A percentile compares a stretch with the other conserved stretches of the same genome.
These are phyloP conservation scores for Thumatha senex DNA, from an alignment of 2,888 invertebrate species.

Conservation along the genomic window DNA sequence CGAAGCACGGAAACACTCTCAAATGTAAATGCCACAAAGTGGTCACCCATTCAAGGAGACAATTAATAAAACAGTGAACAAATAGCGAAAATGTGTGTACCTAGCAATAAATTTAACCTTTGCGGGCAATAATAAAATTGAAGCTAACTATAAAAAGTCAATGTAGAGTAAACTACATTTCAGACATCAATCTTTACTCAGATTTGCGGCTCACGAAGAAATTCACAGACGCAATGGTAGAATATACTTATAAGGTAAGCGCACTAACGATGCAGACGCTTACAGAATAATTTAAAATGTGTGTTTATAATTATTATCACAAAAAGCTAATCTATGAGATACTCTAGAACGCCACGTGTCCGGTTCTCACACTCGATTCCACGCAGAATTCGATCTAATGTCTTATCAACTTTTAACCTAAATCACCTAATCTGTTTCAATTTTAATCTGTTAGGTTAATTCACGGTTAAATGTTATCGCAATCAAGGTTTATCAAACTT, in stretches of 20 bases:
- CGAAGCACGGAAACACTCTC: too few relatives aligned
- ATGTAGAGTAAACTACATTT: neutral
- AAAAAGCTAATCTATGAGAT: constrained; percentile 4
- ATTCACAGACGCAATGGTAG: neutral
- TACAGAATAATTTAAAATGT: neutral
- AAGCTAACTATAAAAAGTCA: neutral
- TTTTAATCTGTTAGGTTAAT: neutral
- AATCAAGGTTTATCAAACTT: neutral
- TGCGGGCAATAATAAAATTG: too few relatives aligned
- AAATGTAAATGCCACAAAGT: too few relatives aligned
- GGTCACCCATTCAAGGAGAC: too few relatives aligned
- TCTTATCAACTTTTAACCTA: neutral
- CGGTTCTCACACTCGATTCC: neutral
- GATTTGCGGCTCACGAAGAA: neutral
- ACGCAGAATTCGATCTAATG: neutral
- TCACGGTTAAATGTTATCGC: constrained; percentile 5
- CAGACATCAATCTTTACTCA: neutral
- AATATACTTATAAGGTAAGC: constrained; percentile 2
- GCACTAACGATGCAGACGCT: constrained; percentile 25
- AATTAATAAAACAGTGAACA: too few relatives aligned
- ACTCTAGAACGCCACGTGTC: neutral
- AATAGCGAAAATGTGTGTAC: too few relatives aligned
- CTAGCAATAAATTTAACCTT: too few relatives aligned
- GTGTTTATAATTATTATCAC: constrained; percentile 3
- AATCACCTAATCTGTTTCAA: neutral